A percentile compares a stretch with the other conserved stretches of the same genome.
These are phyloP conservation scores for Monopis laevigella DNA, from an alignment of 2,888 invertebrate species.

Conservation along the genomic window DNA sequence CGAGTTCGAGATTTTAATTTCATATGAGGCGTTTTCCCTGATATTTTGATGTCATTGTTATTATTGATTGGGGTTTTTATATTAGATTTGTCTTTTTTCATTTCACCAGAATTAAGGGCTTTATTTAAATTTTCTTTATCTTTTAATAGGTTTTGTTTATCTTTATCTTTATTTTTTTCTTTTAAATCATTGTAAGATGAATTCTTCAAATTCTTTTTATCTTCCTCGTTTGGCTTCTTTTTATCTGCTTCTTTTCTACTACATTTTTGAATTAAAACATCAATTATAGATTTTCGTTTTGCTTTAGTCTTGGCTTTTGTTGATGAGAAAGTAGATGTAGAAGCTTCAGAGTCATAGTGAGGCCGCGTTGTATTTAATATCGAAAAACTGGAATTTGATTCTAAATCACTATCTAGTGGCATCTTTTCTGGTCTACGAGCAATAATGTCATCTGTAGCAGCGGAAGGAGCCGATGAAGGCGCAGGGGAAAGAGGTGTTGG, in stretches of 20 bases:
- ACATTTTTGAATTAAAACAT: conserved; percentile 73
- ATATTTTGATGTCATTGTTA: neutral
- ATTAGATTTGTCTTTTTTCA: conserved; percentile 1
- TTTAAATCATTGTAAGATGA: too few relatives aligned
- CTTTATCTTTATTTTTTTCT: neutral
- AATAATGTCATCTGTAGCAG: conserved; percentile 66
- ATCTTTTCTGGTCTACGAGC: conserved; percentile 52
- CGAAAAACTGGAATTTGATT: conserved; percentile 73
- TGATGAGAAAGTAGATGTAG: conserved; percentile 72
- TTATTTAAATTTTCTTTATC: conserved; percentile 43
- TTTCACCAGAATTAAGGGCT: neutral
- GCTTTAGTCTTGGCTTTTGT: conserved; percentile 60
- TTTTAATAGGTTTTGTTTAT: too few relatives aligned
- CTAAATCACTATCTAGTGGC: conserved; percentile 70
- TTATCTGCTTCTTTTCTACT: conserved; percentile 66
- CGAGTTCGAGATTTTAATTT: conserved; percentile 75
- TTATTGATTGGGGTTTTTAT: too few relatives aligned
- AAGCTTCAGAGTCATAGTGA: conserved; percentile 74
- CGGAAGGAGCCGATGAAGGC: conserved; percentile 69
- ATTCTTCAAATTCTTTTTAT: conserved; percentile 37
- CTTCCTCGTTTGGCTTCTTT: conserved; percentile 62
- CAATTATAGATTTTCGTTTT: conserved; percentile 69
- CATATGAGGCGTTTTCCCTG: neutral
- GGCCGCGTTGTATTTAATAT: conserved; percentile 63
- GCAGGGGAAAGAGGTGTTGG: conserved; percentile 77